Base-by-base conservation (phyloP, 2,797 vertebrate genomes). In the Cryptoblepharus egeriae region DNA sequence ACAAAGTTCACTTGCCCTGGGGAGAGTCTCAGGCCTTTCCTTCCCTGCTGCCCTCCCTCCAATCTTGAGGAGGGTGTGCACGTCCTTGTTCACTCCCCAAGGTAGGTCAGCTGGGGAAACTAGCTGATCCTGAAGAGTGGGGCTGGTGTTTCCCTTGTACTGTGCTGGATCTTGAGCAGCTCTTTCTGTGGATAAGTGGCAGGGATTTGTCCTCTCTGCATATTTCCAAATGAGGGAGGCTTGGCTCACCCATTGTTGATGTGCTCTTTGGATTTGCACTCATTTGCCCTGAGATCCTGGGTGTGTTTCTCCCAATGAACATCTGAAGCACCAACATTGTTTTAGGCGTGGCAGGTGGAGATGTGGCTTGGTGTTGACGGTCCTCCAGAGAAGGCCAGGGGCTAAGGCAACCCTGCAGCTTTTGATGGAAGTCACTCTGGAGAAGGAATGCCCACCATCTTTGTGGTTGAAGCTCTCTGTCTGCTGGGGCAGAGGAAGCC, bases 181-280 rank as follows among this genome's bases (percentile, higher is more conserved):
- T 20, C 20, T 71, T 28, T 70, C 22, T 26, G n/a, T n/a, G 24
- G n/a, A 4, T 7, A 9, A 18, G 12, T 39, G 32, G 16, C 3
- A 26, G 63, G 35, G 39, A 30, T 39, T 55, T 28, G 0, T 18
- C 1, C 0, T n/a, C 9, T 1, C 1, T 2, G 0, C 0, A 32
- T n/a, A 61, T 76, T 52, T 52, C 52, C 75, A 3, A 16, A 71
- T 2, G 70, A 55, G 0, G 1, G 1, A 71, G 35, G 20, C 45
- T 24, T 71, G 73, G 52, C 20, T 30, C 28, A 37, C 26, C 39
- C 5, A 39, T 24, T 1, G 6, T 60, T 77, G 11, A 4, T 42
- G 55, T 22, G 18, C 70, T 71, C 24, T 22, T n/a, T 32, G 7
- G 78, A 35, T 63, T 45, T 35, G 10, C 1, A 45, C 37, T 75